phyloP scores from a whole-genome alignment of 30 jellyfish, hydroid and myxozoan species.

The Rhopilema esculentum region DNA sequence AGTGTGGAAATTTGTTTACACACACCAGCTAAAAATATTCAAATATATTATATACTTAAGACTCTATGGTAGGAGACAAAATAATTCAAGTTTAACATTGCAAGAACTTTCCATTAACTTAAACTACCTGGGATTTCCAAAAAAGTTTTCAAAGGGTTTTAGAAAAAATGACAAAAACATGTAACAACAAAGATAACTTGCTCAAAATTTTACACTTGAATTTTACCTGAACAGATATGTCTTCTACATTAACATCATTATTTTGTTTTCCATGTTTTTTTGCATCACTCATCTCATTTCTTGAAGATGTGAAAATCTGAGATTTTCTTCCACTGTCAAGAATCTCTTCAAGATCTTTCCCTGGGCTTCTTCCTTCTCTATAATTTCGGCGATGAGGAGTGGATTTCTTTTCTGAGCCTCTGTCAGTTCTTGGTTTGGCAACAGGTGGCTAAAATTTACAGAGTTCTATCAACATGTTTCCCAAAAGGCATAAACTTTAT shows the following conservation, averaged over 20 bases:
- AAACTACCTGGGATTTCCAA: no score
- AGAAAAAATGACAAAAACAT: no score
- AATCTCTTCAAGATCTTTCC: constrained; percentile 46
- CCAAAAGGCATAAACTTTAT: no score
- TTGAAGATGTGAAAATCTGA: constrained; percentile 35
- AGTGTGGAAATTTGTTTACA: neutral
- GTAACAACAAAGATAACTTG: no score
- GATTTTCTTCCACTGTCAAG: constrained; percentile 54
- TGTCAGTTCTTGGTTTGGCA: constrained; percentile 59
- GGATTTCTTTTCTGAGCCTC: neutral
- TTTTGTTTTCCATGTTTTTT: neutral
- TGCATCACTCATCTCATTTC: neutral
- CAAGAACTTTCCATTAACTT: no score
- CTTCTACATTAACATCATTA: neutral
- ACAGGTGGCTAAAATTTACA: constrained; percentile 57
- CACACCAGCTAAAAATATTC: neutral
- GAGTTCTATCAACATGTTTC: neutral
- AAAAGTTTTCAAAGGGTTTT: no score
- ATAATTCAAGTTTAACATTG: no score
- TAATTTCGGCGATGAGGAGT: constrained; percentile 3
- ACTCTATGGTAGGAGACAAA: no score
- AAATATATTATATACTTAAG: no score
- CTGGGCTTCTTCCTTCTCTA: constrained; percentile 28
- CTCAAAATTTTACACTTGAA: no score
- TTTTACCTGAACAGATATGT: constrained; percentile 16